Evolutionary conservation across 2,888 invertebrate genomes (phyloP), one percentile per base, ranked within the genome.

Genomic region (Sialis lutaria): DNA sequence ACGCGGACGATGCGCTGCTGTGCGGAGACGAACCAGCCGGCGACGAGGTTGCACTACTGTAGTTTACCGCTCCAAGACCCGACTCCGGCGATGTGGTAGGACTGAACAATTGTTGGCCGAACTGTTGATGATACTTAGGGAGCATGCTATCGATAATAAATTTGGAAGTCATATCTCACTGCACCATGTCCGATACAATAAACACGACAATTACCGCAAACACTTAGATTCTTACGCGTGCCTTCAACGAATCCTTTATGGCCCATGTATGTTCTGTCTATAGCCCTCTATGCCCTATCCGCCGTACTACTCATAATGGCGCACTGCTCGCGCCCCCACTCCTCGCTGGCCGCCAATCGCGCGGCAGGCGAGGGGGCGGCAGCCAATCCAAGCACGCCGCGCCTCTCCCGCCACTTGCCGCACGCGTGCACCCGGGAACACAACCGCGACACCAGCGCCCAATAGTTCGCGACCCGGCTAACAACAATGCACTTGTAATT

Each of bases 141-240:
- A 91, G 85, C 88, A 91, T 90, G 77, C 88, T 89, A 86, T 91
- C 90, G 75, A 91, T 86, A 78, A 88, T 87, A 79, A 90, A 91
- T 82, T 90, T 91, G 78, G 89, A 89, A 80, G 82, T 87, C 90
- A 91, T 91, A 78, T 81, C 82, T 51, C 53, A 54, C 56, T 45
- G 41, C 49, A 49, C 47, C 42, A 42, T 48, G 54, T 60, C 9
- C 32, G 22, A 42, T 31, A 22, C 30, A 42, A 42, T 31, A n/a
- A 49, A 46, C 33, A 12, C 33, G 22, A 43, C 37, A 43, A 43
- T 33, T 33, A 37, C 12, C 39, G 39, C 42, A 42, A 42, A 42
- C 59, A 59, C 62, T 60, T 62, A 61, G 60, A 62, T 60, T 64
- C 62, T 64, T 63, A 61, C 64, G 70, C 72, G 72, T 71, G 70